phyloP scores from a whole-genome alignment of 92 coral and sea anemone genomes.

The Palythoa grandis region DNA sequence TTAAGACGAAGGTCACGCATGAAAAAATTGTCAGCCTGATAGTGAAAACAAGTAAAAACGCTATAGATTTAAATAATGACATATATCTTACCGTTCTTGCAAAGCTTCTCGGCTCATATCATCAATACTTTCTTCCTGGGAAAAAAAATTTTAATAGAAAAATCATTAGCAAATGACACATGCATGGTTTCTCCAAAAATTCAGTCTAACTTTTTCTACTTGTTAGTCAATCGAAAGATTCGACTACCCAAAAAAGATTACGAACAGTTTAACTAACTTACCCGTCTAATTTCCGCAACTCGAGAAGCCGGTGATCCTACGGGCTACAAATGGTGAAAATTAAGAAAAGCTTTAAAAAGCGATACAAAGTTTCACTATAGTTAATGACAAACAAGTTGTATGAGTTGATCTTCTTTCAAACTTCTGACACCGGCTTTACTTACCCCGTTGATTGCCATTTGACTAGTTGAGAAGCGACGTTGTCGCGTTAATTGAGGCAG shows the following conservation, averaged over 20 bases:
- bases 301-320: slow-evolving; percentile 97
- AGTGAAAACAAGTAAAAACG: background rate
- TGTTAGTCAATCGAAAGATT: background rate
- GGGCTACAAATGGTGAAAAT: slow-evolving; percentile 40
- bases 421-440: slow-evolving; percentile 25
- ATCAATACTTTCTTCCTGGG: slow-evolving; percentile 75
- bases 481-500: slow-evolving; percentile 80
- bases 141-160: background rate
- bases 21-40: background rate
- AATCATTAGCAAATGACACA: background rate
- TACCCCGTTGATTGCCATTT: slow-evolving; percentile 71
- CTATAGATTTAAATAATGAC: background rate
- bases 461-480: slow-evolving; percentile 90
- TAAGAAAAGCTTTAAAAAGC: slow-evolving; percentile 12
- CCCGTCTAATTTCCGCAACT: slow-evolving; percentile 88
- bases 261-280: slow-evolving; percentile 11
- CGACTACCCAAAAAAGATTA: background rate
- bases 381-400: background rate
- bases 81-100: slow-evolving; percentile 65
- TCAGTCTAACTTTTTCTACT: background rate
- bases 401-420: background rate
- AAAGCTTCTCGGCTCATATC: slow-evolving; percentile 75
- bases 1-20: slow-evolving; percentile 26
- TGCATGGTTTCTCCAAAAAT: background rate
- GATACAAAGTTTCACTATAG: background rate